Base-by-base conservation (phyloP, 1,140 invertebrate species). In the Drosophila tani region DNA sequence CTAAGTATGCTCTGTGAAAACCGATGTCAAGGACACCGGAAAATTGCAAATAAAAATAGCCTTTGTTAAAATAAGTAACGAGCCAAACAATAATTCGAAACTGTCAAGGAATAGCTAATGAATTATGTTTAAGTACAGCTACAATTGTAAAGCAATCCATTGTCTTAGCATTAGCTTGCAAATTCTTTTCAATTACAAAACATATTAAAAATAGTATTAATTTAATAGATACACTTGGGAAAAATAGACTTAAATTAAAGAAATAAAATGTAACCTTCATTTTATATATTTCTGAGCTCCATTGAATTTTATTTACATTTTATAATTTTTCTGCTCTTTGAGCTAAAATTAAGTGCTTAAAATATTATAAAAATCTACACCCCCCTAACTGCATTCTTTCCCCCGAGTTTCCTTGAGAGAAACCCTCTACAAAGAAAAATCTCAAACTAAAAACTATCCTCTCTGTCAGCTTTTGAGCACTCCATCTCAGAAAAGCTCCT, bases 401-500 rank as follows among this genome's bases (percentile, higher is more conserved):
- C 5, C 21, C 19, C 15, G 14, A 19, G 17, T 35, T 24, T 32
- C 9, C 14, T 9, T 15, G 15, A 70, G 11, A 24, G 50, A 29
- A 21, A 35, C 32, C 40, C 19, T 11, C 5, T 32, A 12, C 29
- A 21, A n/a, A 43, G 24, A 41, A n/a, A 57, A 12, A 57, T n/a
- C 29, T 11, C 11, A 15, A 40, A 8, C 35, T 15, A 24, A n/a
- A 27, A 56, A 56, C 49, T 19, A 35, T n/a, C n/a, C 32, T 65
- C 62, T 67, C 15, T 24, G 66, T 29, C 66, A 67, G 47, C 63
- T 19, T 40, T 21, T 68, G 53, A 73, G 70, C 70, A 60, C 70
- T 74, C 55, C 51, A 73, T 60, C 21, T 40, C 24, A 5, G 56
- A n/a, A 29, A 35, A 43, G 68, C 46, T 73, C 21, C 29, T 60